phyloP scores from a whole-genome alignment of 2,888 invertebrate genomes.

The Pyrochroa serraticornis region DNA sequence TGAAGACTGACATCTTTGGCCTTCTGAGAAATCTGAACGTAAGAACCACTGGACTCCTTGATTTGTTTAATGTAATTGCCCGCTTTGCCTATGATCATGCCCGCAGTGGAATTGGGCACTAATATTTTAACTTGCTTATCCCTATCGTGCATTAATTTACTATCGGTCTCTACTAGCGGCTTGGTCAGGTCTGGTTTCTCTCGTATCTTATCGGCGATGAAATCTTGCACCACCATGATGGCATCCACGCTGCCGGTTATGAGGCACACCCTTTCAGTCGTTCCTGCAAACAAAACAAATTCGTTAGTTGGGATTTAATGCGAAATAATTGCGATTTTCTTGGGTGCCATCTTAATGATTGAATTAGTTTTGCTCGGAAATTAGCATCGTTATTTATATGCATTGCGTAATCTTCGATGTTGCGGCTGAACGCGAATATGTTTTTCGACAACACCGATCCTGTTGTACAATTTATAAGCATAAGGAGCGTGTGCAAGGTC shows the following conservation, averaged over 20 bases:
- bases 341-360: conserved; percentile 12
- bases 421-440: no score
- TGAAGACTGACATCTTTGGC: conserved; percentile 91
- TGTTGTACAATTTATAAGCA: no score
- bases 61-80: conserved; percentile 96
- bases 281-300: conserved; percentile 66
- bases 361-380: neutral
- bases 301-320: conserved; percentile 12
- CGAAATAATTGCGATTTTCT: conserved; percentile 16
- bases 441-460: no score
- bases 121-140: conserved; percentile 96
- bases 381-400: no score
- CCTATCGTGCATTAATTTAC: conserved; percentile 84
- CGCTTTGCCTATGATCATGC: conserved; percentile 97
- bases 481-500: no score
- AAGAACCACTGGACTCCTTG: conserved; percentile 92
- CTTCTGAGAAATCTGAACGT: conserved; percentile 96
- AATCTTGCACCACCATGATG: conserved; percentile 89
- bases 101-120: conserved; percentile 95
- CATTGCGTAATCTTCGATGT: no score
- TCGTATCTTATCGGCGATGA: conserved; percentile 94
- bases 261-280: conserved; percentile 91
- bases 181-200: conserved; percentile 92
- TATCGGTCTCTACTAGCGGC: conserved; percentile 77
- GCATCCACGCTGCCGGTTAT: conserved; percentile 91